Percentiles rank a stretch among this genome's conserved stretches.
Evolutionary conservation across 2,888 invertebrate genomes (phyloP).

Genomic region (Noctua fimbriata): DNA sequence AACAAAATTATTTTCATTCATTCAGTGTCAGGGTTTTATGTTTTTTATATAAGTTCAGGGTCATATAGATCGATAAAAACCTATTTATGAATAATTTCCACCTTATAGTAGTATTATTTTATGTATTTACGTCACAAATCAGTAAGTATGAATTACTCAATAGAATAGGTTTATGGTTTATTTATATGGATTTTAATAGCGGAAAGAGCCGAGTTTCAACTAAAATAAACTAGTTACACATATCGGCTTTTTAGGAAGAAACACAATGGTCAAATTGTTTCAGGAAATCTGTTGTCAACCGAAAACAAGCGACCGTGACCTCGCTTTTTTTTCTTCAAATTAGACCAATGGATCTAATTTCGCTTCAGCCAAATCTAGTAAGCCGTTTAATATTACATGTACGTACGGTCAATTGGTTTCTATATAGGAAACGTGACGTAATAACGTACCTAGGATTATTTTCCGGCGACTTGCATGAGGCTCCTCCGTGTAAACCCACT

Average conservation of each 20-base stretch:
- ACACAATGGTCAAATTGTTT: background rate
- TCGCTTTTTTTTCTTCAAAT: slow-evolving; percentile 9
- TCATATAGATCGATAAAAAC: background rate
- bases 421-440: slow-evolving; percentile 74
- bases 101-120: background rate
- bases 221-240: background rate
- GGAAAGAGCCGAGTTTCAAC: background rate
- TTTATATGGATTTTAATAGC: background rate
- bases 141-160: background rate
- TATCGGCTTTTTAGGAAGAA: background rate
- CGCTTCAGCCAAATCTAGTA: slow-evolving; percentile 12
- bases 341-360: slow-evolving; percentile 3
- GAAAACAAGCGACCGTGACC: slow-evolving; percentile 1
- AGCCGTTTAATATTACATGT: slow-evolving; percentile 17
- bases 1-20: background rate
- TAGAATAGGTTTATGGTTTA: background rate
- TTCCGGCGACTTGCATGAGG: slow-evolving; percentile 98
- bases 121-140: background rate
- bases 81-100: background rate
- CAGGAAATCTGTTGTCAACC: slow-evolving; percentile 1
- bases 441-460: slow-evolving; percentile 95
- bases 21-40: slow-evolving; percentile 10
- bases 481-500: slow-evolving; percentile 99
- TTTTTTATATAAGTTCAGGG: slow-evolving; percentile 15
- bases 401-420: slow-evolving; percentile 27